These are phyloP conservation scores for Semotilus atromaculatus DNA, from an alignment of 2,797 vertebrate species.

Conservation along the genomic window DNA sequence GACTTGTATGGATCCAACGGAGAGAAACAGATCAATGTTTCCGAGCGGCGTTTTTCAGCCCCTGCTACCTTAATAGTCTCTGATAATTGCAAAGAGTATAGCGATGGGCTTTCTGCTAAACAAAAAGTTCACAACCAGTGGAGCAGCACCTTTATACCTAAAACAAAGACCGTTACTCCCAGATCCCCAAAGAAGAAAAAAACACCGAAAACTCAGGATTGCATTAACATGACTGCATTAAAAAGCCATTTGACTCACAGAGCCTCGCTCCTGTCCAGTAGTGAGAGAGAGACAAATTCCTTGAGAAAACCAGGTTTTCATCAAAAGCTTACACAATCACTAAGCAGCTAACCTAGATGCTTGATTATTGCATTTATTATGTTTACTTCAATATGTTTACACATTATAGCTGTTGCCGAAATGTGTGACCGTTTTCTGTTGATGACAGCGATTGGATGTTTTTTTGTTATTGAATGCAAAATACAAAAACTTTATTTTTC, in stretches of 20 bases:
- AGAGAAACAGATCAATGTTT: background rate
- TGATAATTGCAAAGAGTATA: background rate
- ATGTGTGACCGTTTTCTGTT: conserved; percentile 11
- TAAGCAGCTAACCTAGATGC: background rate
- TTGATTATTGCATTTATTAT: background rate
- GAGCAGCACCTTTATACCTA: conserved; percentile 42
- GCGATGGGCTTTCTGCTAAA: conserved; percentile 30
- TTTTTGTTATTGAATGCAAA: background rate
- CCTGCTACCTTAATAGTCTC: conserved; percentile 24
- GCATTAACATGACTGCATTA: conserved; percentile 29
- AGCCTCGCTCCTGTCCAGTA: background rate
- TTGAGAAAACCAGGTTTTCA: background rate
- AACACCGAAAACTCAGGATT: background rate
- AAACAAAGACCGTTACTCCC: background rate
- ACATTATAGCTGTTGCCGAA: background rate
- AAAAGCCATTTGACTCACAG: conserved; percentile 31
- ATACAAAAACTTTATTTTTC: background rate
- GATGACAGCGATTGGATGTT: background rate
- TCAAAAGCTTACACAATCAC: background rate
- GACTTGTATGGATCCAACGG: conserved; percentile 40
- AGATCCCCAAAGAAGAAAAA: conserved; percentile 9
- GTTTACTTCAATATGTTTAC: conserved; percentile 3
- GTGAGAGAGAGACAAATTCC: background rate
- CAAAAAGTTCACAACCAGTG: conserved; percentile 55
- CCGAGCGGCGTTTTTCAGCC: background rate